Base-by-base conservation (phyloP, 23 tunicate genomes). In the Diplosoma virens region DNA sequence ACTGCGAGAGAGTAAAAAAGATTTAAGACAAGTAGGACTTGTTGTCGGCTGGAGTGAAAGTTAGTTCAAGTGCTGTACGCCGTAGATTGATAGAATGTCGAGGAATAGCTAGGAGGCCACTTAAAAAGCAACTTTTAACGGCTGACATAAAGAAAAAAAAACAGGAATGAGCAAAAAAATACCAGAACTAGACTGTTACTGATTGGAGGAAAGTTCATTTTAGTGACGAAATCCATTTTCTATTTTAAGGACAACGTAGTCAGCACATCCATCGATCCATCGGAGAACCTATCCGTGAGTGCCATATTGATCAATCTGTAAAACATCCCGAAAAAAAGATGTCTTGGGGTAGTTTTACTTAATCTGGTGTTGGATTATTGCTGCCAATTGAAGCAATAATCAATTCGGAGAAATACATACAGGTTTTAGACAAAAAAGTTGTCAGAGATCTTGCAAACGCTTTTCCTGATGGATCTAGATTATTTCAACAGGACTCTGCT, bases 281-380 rank as follows among this genome's bases (percentile, higher is more conserved):
- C 18, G 69, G 35, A 22, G 69, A 61, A 35, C 69, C 69, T 35
- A 61, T 61, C 35, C 69, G 69, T 61, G 69, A 61, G 18, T 26
- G 69, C 21, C 69, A 61, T 35, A 61, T 61, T 27, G 35, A 61
- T 61, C 69, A 61, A 61, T 29, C 35, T 61, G 69, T 61, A 5
- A 61, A 61, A 61, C 69, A 61, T 5, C n/a, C 6, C 18, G 35
- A 34, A 28, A 16, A 61, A 61, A 61, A 61, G 69, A 61, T 61
- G 69, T 61, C 30, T 61, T 61, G 69, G 69, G 69, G 69, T 29
- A 61, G 69, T 61, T 29, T 61, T 29, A 61, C 35, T 61, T 61
- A 55, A 22, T 46, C 28, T 22, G 34, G 69, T 7, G 35, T 61
- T 35, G 18, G 17, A 55, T 55, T 25, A 9, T 22, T 61, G 69